Evolutionary conservation across 1,140 invertebrate species (phyloP).

Genomic region (Elymnias hypermnestra): DNA sequence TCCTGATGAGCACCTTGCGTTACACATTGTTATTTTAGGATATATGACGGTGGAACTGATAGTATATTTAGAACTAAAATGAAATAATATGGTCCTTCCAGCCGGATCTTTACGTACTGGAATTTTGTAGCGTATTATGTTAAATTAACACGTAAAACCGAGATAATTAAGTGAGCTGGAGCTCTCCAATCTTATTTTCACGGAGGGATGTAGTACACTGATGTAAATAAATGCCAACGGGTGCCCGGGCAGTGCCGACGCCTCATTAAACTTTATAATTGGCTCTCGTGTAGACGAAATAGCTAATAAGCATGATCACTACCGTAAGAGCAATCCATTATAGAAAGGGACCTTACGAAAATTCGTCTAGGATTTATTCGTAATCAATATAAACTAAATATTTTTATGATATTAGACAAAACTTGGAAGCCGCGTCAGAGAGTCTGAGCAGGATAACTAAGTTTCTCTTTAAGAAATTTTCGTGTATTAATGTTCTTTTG

Average conservation of each 20-base stretch:
- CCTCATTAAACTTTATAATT: slow-evolving; percentile 48
- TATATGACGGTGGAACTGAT: no score
- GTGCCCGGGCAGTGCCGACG: slow-evolving; percentile 22
- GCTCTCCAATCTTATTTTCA: slow-evolving; percentile 20
- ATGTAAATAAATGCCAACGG: slow-evolving; percentile 25
- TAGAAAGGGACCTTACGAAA: slow-evolving; percentile 5
- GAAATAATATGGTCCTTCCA: neutral
- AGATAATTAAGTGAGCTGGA: slow-evolving; percentile 10
- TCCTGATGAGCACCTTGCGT: no score
- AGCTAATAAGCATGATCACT: slow-evolving; percentile 12
- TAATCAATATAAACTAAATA: no score
- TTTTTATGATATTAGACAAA: no score
- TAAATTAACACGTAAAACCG: slow-evolving; percentile 5
- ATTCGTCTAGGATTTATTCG: no score
- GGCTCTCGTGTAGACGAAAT: slow-evolving; percentile 20
- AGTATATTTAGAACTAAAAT: no score
- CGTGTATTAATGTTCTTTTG: no score
- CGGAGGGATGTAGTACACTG: slow-evolving; percentile 15
- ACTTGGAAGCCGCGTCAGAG: no score
- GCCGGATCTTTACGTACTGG: neutral
- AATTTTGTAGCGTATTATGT: neutral
- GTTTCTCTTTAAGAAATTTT: no score
- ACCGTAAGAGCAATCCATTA: slow-evolving; percentile 4
- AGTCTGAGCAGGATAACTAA: no score
- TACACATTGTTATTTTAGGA: no score